Conservation (phyloP, 2,797 vertebrate genomes). For the Alca torda region DNA sequence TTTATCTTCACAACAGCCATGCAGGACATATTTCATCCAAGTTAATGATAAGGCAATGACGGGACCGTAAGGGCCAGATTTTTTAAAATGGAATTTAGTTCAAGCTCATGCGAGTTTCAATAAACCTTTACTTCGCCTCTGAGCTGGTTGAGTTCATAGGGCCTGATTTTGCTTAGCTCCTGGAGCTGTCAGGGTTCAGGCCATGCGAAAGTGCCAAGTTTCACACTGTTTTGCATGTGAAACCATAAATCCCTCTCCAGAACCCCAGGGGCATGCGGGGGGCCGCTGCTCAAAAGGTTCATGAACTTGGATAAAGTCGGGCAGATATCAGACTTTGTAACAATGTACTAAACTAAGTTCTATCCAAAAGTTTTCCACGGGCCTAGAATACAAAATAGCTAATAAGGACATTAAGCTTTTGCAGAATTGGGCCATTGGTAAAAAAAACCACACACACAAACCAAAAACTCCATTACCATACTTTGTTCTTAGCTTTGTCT, state of each 20-base stretch:
- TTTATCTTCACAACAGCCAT: background rate
- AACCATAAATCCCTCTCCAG: constrained; percentile 51
- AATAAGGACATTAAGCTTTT: background rate
- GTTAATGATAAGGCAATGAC: background rate
- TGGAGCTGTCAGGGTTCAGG: constrained; percentile 9
- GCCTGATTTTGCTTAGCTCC: background rate
- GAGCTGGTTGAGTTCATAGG: background rate
- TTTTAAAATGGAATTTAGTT: background rate
- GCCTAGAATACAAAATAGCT: background rate
- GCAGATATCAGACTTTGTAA: constrained; percentile 11
- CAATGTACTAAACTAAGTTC: background rate
- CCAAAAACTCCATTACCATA: background rate
- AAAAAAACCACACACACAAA: background rate
- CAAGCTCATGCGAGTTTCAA: background rate
- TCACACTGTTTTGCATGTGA: constrained; percentile 55
- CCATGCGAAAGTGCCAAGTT: constrained; percentile 46
- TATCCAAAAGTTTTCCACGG: background rate
- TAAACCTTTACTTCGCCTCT: constrained; percentile 11
- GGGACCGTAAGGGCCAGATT: background rate
- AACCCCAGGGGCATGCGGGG: constrained; percentile 6
- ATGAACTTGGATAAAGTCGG: constrained; percentile 45
- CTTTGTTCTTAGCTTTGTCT: background rate
- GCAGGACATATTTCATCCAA: background rate
- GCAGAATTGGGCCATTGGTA: background rate
- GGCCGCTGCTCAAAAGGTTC: constrained; percentile 15